Evolutionary conservation across 1,140 invertebrate genomes (phyloP).

Genomic region (Bombus waltoni): DNA sequence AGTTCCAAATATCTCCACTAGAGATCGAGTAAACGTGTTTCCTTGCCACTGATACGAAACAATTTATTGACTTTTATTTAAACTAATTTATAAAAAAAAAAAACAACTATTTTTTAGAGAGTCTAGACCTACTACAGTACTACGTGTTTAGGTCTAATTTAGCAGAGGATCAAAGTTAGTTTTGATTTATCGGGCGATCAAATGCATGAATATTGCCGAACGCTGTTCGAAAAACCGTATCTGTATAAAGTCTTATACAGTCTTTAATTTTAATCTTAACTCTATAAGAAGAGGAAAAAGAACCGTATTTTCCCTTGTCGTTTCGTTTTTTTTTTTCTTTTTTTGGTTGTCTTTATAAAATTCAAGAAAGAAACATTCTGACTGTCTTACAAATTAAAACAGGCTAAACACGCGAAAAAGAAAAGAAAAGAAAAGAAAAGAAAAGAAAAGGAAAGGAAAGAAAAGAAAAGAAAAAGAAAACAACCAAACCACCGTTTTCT

Average conservation of each 20-base stretch:
- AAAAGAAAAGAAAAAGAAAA: not conserved
- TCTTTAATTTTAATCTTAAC: conserved; percentile 10
- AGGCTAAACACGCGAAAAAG: not conserved
- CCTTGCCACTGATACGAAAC: not conserved
- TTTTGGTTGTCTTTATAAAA: not conserved
- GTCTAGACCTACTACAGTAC: too few species aligned
- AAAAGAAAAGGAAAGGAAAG: not conserved
- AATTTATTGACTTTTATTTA: too few species aligned
- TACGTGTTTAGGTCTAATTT: too few species aligned
- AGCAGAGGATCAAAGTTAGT: not conserved
- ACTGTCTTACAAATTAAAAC: conserved; percentile 42
- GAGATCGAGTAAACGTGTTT: not conserved
- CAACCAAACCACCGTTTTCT: not conserved
- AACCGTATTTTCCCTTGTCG: conserved; percentile 43
- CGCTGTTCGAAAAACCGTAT: too few species aligned
- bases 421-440: not conserved
- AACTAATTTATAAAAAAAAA: too few species aligned
- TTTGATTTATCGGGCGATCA: not conserved
- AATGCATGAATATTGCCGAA: not conserved
- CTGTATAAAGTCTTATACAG: too few species aligned
- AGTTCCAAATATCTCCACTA: not conserved
- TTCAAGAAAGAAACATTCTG: conserved; percentile 16
- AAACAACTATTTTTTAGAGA: too few species aligned
- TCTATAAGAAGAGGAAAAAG: conserved; percentile 49
- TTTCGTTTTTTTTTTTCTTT: too few species aligned